Evolutionary conservation across 1,140 invertebrate species (phyloP).

Genomic region (Leptinotarsa lineolata): DNA sequence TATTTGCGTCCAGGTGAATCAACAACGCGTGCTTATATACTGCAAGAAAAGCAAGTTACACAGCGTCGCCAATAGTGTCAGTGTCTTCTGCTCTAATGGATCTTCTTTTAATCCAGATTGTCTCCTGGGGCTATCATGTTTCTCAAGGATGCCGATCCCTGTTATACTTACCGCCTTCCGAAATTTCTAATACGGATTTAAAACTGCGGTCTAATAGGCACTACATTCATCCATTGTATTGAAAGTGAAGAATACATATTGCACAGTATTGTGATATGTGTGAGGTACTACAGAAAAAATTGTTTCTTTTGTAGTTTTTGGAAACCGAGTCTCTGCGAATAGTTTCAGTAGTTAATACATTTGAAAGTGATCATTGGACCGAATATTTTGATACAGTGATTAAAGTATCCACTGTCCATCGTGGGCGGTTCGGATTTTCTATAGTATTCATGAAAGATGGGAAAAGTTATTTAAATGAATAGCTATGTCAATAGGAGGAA

Average conservation of each 20-base stretch:
- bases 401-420: too few relatives aligned
- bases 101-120: slow-evolving; percentile 20
- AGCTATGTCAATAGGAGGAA: too few relatives aligned
- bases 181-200: slow-evolving; percentile 24
- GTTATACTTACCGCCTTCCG: not conserved
- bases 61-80: slow-evolving; percentile 23
- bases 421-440: too few relatives aligned
- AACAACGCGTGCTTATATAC: slow-evolving; percentile 6
- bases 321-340: not conserved
- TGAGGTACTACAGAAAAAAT: not conserved
- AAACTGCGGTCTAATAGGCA: slow-evolving; percentile 36
- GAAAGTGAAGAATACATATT: slow-evolving; percentile 8
- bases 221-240: slow-evolving; percentile 18
- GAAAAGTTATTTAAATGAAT: too few relatives aligned
- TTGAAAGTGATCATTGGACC: too few relatives aligned
- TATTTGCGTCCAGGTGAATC: too few relatives aligned
- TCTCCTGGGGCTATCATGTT: slow-evolving; percentile 18
- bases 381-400: too few relatives aligned
- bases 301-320: slow-evolving; percentile 3
- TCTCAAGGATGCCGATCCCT: slow-evolving; percentile 13
- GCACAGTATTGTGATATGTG: slow-evolving; percentile 6
- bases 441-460: too few relatives aligned
- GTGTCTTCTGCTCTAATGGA: slow-evolving; percentile 15
- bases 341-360: not conserved
- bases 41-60: not conserved